phyloP scores from a whole-genome alignment of 2,797 vertebrate species.

The Naso thynnoides region DNA sequence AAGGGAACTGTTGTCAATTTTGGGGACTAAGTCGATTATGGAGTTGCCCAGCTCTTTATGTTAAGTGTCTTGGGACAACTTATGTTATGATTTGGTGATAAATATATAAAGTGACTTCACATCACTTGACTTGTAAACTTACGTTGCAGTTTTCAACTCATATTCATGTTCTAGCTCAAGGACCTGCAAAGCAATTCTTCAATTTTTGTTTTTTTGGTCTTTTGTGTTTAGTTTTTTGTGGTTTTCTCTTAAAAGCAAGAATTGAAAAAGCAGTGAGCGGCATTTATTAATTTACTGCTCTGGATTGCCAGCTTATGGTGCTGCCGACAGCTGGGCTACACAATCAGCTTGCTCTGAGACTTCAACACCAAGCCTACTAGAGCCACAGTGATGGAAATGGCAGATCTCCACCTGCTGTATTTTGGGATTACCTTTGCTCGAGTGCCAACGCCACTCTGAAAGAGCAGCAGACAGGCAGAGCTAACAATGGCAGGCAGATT shows the following conservation, averaged over 20 bases:
- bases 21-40: too few relatives aligned
- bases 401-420: constrained; percentile 62
- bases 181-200: too few relatives aligned
- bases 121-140: too few relatives aligned
- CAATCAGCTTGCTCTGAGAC: constrained; percentile 39
- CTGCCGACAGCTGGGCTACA: constrained; percentile 46
- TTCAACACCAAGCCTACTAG: constrained; percentile 39
- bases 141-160: constrained; percentile 48
- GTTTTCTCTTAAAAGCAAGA: constrained; percentile 39
- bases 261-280: constrained; percentile 33
- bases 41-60: too few relatives aligned
- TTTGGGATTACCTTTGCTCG: constrained; percentile 67
- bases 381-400: constrained; percentile 39
- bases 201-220: too few relatives aligned
- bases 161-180: constrained; percentile 27
- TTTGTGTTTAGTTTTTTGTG: too few relatives aligned
- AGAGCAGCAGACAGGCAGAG: constrained; percentile 39
- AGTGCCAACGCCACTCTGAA: constrained; percentile 46
- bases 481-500: constrained; percentile 59
- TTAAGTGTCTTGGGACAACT: too few relatives aligned
- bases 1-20: too few relatives aligned
- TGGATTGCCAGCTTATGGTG: constrained; percentile 37
- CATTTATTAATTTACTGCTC: constrained; percentile 29
- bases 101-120: too few relatives aligned
- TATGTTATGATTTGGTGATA: too few relatives aligned